Percentiles rank a stretch among this genome's conserved stretches.
Evolutionary conservation across 1,140 invertebrate genomes (phyloP).

Genomic region (Pinna nobilis): DNA sequence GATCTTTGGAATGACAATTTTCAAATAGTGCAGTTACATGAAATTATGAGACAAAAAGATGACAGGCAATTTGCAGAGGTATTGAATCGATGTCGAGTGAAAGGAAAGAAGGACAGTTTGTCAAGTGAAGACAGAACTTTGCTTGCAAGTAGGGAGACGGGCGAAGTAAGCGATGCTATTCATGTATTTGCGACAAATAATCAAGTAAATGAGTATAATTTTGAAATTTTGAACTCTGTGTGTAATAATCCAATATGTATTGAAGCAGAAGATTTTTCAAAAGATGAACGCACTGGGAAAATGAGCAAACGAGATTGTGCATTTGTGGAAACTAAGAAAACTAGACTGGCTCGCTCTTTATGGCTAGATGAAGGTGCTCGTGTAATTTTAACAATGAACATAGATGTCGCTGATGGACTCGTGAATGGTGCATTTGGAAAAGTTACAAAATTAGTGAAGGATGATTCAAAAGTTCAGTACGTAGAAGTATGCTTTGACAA

Average conservation of each 20-base stretch:
- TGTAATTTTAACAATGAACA: slow-evolving; percentile 2
- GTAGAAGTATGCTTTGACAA: slow-evolving; percentile 1
- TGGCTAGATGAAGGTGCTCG: neutral
- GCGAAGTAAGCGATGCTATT: neutral
- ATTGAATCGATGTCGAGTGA: neutral
- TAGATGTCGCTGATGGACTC: slow-evolving; percentile 6
- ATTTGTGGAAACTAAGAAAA: too few species aligned
- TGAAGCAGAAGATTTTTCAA: neutral
- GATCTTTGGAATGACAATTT: neutral
- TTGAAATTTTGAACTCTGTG: neutral
- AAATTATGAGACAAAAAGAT: neutral
- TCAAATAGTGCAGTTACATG: neutral
- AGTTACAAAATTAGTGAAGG: neutral
- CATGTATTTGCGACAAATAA: slow-evolving; percentile 20
- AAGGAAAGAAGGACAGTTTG: neutral
- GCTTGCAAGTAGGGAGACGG: neutral
- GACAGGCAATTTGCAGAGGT: neutral
- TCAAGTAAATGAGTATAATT: slow-evolving; percentile 11
- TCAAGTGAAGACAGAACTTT: neutral
- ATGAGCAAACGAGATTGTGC: neutral
- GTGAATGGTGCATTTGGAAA: slow-evolving; percentile 3
- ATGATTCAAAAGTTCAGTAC: neutral
- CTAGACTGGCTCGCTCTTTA: neutral
- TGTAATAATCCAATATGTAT: neutral
- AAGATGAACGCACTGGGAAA: neutral